Evolutionary conservation across 1,140 invertebrate species (phyloP).

Genomic region (Lepeophtheirus salmonis): DNA sequence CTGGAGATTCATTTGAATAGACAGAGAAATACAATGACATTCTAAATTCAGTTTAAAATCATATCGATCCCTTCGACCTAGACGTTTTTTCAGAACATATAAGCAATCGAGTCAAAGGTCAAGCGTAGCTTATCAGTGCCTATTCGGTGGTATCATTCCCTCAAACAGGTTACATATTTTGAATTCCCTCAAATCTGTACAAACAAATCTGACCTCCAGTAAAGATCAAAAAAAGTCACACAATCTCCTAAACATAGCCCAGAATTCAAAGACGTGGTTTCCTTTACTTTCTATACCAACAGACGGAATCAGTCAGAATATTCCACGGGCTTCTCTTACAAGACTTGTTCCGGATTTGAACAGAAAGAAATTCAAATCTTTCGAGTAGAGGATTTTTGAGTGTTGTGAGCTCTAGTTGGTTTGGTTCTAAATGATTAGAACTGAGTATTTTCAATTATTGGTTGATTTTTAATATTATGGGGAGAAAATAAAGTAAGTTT

Average conservation of each 20-base stretch:
- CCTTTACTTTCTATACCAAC: neutral
- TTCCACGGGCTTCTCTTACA: no score
- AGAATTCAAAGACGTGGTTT: neutral
- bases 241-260: no score
- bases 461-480: no score
- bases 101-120: neutral
- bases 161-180: neutral
- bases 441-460: no score
- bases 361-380: no score
- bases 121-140: neutral
- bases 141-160: neutral
- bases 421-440: no score
- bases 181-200: slow-evolving; percentile 4
- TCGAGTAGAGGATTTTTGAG: no score
- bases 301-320: neutral
- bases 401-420: no score
- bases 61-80: slow-evolving; percentile 9
- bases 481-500: no score
- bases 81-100: neutral
- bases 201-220: no score
- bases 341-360: no score
- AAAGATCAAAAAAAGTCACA: no score
- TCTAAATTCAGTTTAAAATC: neutral
- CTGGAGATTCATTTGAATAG: neutral
- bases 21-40: neutral